Percentiles rank a stretch among this genome's conserved stretches.
phyloP scores from a whole-genome alignment of 2,797 vertebrate genomes.

The Tapera naevia region DNA sequence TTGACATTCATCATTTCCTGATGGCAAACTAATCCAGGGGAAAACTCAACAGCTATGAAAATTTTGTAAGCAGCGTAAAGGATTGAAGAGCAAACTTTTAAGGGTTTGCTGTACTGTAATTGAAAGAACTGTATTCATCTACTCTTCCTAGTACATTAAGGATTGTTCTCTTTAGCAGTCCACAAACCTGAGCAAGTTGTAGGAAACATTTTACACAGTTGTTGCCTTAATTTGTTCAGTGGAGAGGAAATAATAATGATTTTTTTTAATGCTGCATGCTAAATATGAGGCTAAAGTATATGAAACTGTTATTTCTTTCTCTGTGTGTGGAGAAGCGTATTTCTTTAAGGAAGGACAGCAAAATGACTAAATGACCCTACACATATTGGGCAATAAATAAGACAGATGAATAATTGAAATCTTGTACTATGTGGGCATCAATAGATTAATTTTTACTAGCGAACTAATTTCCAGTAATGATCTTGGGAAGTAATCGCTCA shows the following conservation, averaged over 20 bases:
- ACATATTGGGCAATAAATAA: constrained; percentile 69
- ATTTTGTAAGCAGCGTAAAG: neutral
- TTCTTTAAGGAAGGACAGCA: constrained; percentile 44
- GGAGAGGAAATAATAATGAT: constrained; percentile 8
- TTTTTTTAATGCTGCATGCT: constrained; percentile 18
- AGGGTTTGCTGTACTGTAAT: neutral
- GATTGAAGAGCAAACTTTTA: neutral
- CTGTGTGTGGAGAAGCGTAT: constrained; percentile 50
- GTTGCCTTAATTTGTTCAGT: constrained; percentile 18
- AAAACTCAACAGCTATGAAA: neutral
- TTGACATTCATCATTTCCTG: neutral
- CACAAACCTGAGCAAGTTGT: neutral
- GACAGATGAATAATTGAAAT: constrained; percentile 72
- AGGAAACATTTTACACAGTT: neutral
- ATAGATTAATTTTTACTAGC: constrained; percentile 64
- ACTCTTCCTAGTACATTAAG: neutral
- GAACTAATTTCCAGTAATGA: constrained; percentile 72
- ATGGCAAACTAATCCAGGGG: neutral
- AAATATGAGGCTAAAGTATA: constrained; percentile 23
- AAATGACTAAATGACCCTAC: constrained; percentile 50
- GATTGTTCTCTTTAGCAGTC: neutral
- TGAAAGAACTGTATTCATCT: neutral
- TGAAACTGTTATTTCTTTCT: constrained; percentile 63
- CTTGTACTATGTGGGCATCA: constrained; percentile 57
- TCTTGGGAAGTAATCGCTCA: constrained; percentile 65